phyloP scores from a whole-genome alignment of 2,113 vertebrate genomes.

The Empidonax traillii region DNA sequence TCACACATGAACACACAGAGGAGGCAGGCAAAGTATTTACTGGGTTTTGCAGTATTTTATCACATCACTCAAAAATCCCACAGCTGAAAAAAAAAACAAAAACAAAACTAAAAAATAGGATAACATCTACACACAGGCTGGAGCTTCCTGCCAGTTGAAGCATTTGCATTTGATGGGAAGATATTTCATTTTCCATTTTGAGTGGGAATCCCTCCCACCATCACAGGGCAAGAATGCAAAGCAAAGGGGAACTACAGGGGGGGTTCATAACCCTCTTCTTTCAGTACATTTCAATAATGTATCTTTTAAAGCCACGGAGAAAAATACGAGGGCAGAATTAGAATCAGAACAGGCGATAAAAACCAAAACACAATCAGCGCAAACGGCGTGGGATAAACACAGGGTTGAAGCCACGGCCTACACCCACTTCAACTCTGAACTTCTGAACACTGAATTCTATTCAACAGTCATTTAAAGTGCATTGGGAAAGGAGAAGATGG shows the following conservation, averaged over 20 bases:
- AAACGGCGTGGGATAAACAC: background rate
- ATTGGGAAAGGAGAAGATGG: background rate
- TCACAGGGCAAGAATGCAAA: background rate
- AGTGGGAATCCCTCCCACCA: background rate
- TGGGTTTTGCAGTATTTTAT: background rate
- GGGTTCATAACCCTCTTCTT: background rate
- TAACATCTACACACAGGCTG: background rate
- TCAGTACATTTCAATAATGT: background rate
- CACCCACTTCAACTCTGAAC: background rate
- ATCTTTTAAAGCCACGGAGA: background rate
- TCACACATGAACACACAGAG: background rate
- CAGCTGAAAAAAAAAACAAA: background rate
- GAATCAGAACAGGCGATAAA: background rate
- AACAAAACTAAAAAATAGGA: no score
- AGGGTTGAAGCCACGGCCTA: background rate
- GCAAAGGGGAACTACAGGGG: background rate
- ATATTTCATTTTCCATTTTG: fast-evolving
- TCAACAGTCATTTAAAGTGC: background rate
- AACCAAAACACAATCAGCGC: background rate
- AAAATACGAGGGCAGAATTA: background rate
- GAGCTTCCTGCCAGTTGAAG: background rate
- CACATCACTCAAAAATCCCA: background rate
- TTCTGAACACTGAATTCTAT: background rate
- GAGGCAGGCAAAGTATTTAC: background rate
- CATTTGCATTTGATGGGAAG: background rate